phyloP scores from a whole-genome alignment of 2,797 vertebrate genomes.

The Gallinago nigripennis region DNA sequence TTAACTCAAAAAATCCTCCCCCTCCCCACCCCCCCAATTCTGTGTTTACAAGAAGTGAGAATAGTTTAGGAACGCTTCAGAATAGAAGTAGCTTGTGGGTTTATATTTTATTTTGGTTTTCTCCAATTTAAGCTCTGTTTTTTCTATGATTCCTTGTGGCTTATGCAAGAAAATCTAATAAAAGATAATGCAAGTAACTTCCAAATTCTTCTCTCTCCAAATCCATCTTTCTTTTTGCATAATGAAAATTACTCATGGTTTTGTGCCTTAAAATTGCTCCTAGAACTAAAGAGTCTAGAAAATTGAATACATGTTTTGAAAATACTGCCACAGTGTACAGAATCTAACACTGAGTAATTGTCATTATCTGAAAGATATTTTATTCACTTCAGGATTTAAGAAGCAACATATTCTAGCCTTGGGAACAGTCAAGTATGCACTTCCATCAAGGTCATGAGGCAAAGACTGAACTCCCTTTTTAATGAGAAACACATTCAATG shows the following conservation, averaged over 20 bases:
- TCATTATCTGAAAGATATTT: neutral
- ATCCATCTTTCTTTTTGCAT: neutral
- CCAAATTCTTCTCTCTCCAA: neutral
- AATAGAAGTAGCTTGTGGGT: neutral
- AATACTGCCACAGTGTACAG: neutral
- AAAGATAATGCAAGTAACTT: neutral
- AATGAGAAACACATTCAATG: neutral
- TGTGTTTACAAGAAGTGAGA: neutral
- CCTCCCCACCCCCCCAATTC: fast-evolving
- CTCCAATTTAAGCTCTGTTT: neutral
- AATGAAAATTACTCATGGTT: neutral
- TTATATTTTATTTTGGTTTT: neutral
- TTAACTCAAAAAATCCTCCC: neutral
- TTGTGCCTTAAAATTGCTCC: neutral
- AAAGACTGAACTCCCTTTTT: neutral
- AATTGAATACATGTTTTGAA: neutral
- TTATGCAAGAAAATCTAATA: neutral
- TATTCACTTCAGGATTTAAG: neutral
- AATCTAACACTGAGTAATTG: neutral
- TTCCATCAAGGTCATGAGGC: neutral
- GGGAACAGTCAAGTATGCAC: neutral
- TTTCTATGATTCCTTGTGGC: neutral
- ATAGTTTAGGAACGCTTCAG: neutral
- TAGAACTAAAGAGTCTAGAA: neutral
- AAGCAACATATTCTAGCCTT: neutral